phyloP scores from a whole-genome alignment of 2,797 vertebrate species.

The Pipistrellus kuhlii region DNA sequence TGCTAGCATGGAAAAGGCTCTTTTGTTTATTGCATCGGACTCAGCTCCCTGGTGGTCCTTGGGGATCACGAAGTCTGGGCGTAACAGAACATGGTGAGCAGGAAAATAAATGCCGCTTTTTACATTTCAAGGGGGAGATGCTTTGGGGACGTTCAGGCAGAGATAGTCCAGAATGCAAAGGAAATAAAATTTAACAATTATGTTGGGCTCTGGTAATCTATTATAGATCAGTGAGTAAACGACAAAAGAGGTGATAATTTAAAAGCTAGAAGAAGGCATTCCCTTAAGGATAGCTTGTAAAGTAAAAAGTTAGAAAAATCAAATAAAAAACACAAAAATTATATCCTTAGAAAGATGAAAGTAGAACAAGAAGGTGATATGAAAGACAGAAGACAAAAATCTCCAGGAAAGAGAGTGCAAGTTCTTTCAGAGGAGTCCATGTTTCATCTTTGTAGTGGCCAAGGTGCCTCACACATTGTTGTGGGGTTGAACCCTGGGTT shows the following conservation, averaged over 20 bases:
- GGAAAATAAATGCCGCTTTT: conserved; percentile 25
- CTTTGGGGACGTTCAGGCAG: not conserved
- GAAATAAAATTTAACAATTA: conserved; percentile 3
- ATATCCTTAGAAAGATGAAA: not conserved
- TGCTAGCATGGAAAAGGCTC: too few species aligned
- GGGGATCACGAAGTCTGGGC: too few species aligned
- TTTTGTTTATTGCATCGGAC: too few species aligned
- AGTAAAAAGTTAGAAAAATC: conserved; percentile 12
- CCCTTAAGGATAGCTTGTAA: not conserved
- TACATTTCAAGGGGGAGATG: not conserved
- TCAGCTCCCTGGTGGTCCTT: too few species aligned
- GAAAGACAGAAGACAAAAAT: not conserved
- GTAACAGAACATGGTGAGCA: not conserved
- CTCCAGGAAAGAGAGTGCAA: not conserved
- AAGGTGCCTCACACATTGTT: not conserved
- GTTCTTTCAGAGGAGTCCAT: not conserved
- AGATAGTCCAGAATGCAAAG: not conserved
- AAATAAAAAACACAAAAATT: not conserved
- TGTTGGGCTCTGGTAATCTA: not conserved
- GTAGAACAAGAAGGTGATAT: not conserved
- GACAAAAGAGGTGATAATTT: not conserved
- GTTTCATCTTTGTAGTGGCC: conserved; percentile 1
- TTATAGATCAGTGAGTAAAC: conserved; percentile 30
- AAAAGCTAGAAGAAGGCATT: not conserved
- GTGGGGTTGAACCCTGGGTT: too few species aligned